phyloP scores from a whole-genome alignment of 2,797 vertebrate species.

The Dromococcyx pavoninus region DNA sequence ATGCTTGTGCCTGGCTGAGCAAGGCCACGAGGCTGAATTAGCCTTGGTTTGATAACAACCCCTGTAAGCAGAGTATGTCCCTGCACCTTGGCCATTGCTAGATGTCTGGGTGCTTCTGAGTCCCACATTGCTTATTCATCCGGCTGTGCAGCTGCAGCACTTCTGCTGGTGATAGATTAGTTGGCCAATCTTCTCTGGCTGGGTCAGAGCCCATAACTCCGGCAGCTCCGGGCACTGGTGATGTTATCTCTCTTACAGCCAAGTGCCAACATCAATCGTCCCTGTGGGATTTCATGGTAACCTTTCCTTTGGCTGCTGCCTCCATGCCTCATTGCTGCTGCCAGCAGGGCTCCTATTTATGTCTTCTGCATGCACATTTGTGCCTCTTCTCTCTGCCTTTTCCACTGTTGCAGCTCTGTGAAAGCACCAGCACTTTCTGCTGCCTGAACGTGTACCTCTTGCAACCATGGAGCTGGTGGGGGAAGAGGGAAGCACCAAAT shows the following conservation, averaged over 20 bases:
- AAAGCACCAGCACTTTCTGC: neutral
- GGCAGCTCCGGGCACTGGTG: neutral
- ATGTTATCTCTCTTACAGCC: neutral
- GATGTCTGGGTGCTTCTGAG: fast-evolving
- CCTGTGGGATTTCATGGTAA: neutral
- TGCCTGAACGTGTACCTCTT: neutral
- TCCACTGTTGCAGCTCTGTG: neutral
- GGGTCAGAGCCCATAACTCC: neutral
- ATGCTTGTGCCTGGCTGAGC: neutral
- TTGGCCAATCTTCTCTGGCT: neutral
- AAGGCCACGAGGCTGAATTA: neutral
- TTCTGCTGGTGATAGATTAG: neutral
- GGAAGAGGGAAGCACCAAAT: neutral
- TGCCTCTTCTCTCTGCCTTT: neutral
- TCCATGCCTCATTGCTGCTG: neutral
- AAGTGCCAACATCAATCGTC: fast-evolving
- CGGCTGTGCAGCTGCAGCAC: neutral
- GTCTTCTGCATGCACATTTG: neutral
- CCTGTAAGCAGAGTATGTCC: fast-evolving
- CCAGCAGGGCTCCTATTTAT: neutral
- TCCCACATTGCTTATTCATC: fast-evolving
- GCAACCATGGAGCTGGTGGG: neutral
- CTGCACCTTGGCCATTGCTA: fast-evolving
- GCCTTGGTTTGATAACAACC: neutral
- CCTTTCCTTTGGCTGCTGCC: neutral